phyloP scores from a whole-genome alignment of 2,797 vertebrate species.

The Sandelia bainsii region DNA sequence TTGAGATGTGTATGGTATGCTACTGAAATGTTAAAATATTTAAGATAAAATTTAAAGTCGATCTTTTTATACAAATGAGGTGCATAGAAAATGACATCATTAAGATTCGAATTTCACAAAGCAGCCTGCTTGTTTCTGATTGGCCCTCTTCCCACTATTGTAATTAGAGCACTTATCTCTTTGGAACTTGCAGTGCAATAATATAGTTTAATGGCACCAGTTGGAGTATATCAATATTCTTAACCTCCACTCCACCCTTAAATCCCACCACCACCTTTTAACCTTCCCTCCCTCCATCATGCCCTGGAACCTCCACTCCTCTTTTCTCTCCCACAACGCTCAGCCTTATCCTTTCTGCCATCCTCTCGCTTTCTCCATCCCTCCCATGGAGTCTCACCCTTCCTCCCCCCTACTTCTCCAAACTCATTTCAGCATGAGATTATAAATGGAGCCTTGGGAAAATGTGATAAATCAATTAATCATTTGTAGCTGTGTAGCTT shows the following conservation, averaged over 20 bases:
- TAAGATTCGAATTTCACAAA: background rate
- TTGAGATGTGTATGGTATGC: too few species aligned
- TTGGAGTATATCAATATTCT: constrained; percentile 74
- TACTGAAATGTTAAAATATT: too few species aligned
- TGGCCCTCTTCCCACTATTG: background rate
- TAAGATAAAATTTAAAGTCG: too few species aligned
- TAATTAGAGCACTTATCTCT: constrained; percentile 41
- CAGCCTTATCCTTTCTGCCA: constrained; percentile 9
- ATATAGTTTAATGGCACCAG: constrained; percentile 45
- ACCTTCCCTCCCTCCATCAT: constrained; percentile 59
- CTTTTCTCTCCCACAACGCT: constrained; percentile 1
- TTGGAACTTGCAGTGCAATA: constrained; percentile 35
- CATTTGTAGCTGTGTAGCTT: constrained; percentile 81
- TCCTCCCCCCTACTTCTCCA: constrained; percentile 42
- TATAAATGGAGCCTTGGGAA: constrained; percentile 85
- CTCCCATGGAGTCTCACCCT: constrained; percentile 16
- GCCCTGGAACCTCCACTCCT: constrained; percentile 13
- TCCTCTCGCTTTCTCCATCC: background rate
- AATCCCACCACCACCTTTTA: constrained; percentile 49
- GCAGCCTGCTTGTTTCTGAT: constrained; percentile 36
- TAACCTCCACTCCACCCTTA: constrained; percentile 68
- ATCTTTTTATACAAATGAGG: too few species aligned
- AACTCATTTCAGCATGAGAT: constrained; percentile 84
- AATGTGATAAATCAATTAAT: constrained; percentile 89
- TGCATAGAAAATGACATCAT: too few species aligned